These are phyloP conservation scores for Rhopalosiphum nymphaeae DNA, from an alignment of 2,888 invertebrate genomes.

Conservation along the genomic window DNA sequence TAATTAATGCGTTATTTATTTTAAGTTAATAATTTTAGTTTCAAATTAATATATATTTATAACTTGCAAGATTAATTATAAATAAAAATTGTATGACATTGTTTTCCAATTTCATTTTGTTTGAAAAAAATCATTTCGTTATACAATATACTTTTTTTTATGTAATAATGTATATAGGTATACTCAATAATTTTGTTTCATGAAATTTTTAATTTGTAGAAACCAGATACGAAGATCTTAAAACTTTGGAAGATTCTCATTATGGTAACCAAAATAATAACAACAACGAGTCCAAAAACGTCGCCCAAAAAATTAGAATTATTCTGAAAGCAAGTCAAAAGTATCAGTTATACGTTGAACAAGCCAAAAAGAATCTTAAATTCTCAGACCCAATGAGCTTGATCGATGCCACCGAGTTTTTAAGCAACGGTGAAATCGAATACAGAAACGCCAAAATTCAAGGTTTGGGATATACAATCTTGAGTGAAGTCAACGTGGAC, in stretches of 20 bases:
- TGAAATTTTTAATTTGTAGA: not conserved
- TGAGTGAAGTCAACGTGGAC: not conserved
- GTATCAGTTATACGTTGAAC: not conserved
- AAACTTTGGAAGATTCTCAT: not conserved
- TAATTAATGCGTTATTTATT: not conserved
- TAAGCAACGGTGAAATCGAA: slow-evolving; percentile 32
- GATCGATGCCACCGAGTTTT: slow-evolving; percentile 18
- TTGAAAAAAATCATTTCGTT: not conserved
- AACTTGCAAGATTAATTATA: not conserved
- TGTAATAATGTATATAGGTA: too few relatives aligned
- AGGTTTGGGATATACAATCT: not conserved
- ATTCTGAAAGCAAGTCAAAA: slow-evolving; percentile 23
- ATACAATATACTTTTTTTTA: not conserved
- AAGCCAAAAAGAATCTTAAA: not conserved
- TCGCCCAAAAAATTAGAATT: not conserved
- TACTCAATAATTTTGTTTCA: not conserved
- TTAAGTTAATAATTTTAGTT: not conserved
- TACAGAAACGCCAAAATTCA: slow-evolving; percentile 6
- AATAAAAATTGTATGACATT: not conserved
- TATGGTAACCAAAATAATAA: not conserved
- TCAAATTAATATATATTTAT: not conserved
- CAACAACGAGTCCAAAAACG: not conserved
- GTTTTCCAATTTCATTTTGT: not conserved
- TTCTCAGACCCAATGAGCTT: slow-evolving; percentile 22
- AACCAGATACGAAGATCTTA: slow-evolving; percentile 20